Base-by-base conservation (phyloP, 2,888 invertebrate species). In the Buathra laborator region DNA sequence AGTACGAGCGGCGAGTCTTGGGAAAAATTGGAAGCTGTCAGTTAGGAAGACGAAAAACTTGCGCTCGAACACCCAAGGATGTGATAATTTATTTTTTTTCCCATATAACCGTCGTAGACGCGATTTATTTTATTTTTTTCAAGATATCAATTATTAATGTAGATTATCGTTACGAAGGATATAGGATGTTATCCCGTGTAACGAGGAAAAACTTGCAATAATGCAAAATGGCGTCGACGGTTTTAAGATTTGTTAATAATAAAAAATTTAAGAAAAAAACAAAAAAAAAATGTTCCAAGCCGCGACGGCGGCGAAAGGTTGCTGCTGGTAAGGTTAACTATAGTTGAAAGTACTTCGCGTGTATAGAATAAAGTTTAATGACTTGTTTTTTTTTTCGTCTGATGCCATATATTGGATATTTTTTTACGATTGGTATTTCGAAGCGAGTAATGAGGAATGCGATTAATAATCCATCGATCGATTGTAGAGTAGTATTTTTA, bases 1-100 rank as follows among this genome's bases (percentile, higher is more conserved):
- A 92, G 89, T 70, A 90, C 86, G 74, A 91, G 88, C 85, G 87
- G 87, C 62, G 82, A 85, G 19, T 82, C 85, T 43, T 78, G 84
- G 82, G 85, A 82, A 24, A 81, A 79, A 48, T 19, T 78, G 2
- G 83, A 78, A n/a, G 37, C 68, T 14, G 62, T 72, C 14, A 59
- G 70, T 66, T 81, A 67, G 44, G 53, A 10, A 43, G 2, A 56
- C 24, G 43, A 77, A 53, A 10, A 14, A 32, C 2, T 62, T 32
- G 7, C 24, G 32, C 29, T 24, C 43, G 72, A 74, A 62, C 32
- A 62, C 46, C 37, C n/a, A 46, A 83, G 59, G 46, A 80, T 83
- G 83, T 84, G 80, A 84, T 84, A 71, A 71, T 16, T 43, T 9
- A 29, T 67, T 74, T 66, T 67, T 75, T 76, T 76, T 14, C 46